A percentile compares a stretch with the other conserved stretches of the same genome.
phyloP scores from a whole-genome alignment of 2,113 vertebrate genomes.

The Prinia subflava region DNA sequence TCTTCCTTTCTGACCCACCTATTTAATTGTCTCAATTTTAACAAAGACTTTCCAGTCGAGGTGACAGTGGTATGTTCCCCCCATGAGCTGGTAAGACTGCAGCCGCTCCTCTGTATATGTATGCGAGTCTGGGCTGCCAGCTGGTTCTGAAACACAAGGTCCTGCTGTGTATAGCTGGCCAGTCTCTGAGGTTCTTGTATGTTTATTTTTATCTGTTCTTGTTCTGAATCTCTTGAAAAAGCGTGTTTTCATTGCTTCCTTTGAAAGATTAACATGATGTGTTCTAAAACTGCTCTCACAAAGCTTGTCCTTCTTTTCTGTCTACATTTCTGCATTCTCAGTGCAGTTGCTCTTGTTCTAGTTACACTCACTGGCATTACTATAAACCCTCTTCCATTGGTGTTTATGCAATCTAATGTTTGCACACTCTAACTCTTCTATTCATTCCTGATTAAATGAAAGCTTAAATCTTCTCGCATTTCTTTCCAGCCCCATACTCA shows the following conservation, averaged over 20 bases:
- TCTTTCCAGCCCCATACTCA: slow-evolving; percentile 29
- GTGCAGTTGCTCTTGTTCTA: slow-evolving; percentile 26
- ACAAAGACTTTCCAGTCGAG: background rate
- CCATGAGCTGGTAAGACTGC: background rate
- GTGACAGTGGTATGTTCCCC: background rate
- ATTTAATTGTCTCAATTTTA: background rate
- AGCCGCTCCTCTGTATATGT: background rate
- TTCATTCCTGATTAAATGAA: slow-evolving; percentile 24
- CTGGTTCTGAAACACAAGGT: background rate
- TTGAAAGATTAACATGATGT: background rate
- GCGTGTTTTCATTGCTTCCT: background rate
- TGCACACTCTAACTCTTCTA: slow-evolving; percentile 29
- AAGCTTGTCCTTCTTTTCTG: slow-evolving; percentile 1
- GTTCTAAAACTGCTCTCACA: background rate
- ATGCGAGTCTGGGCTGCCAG: background rate
- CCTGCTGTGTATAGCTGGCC: background rate
- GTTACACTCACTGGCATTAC: slow-evolving; percentile 19
- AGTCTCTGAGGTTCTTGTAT: background rate
- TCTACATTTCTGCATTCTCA: slow-evolving; percentile 1
- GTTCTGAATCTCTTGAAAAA: background rate
- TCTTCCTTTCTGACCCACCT: background rate
- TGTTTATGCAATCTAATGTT: slow-evolving; percentile 40
- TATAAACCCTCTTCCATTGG: slow-evolving; percentile 14
- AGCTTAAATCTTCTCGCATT: slow-evolving; percentile 37
- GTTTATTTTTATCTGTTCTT: background rate